Evolutionary conservation across 2,888 invertebrate genomes (phyloP), one percentile per base, ranked within the genome.

Genomic region (Argyra leucocephala): DNA sequence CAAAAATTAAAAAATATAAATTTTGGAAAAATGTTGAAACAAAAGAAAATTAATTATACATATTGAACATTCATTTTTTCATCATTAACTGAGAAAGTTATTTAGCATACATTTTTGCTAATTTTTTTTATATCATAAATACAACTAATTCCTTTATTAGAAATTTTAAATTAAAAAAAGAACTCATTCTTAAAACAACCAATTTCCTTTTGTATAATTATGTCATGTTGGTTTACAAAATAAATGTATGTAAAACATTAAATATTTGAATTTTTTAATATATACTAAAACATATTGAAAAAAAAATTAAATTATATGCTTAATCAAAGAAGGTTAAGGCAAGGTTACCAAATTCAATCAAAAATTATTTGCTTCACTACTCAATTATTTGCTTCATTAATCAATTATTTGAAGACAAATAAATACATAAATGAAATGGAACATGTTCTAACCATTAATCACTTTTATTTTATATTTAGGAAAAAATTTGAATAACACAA

Each of bases 191-290:
- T 5, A 48, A 48, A 48, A 18, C 48, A 48, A 48, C 15, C 48
- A 48, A 48, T 37, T 37, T 37, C 12, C 48, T 48, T 48, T 48
- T 48, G 12, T 18, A 48, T 48, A 48, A 48, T 48, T 48, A 48
- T 48, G 48, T 48, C 48, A 37, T 37, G 48, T 48, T 48, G 48
- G 18, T 48, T 48, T 48, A 48, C n/a, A 48, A 48, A 48, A 48
- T 48, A 48, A 48, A 48, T 48, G 48, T 48, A 48, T 48, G 48
- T 48, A 48, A 48, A 48, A 48, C 48, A 48, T 48, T 18, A 48
- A 18, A 2, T 18, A 48, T 2, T 48, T 48, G 15, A 12, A 18
- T n/a, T 10, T 37, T 37, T 26, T 26, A 7, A 26, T 26, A 7
- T 26, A 26, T 26, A 26, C n/a, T n/a, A n/a, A n/a, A n/a, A n/a